Base-by-base conservation (phyloP, 2,797 vertebrate species). In the Tenualosa thibaudeaui region DNA sequence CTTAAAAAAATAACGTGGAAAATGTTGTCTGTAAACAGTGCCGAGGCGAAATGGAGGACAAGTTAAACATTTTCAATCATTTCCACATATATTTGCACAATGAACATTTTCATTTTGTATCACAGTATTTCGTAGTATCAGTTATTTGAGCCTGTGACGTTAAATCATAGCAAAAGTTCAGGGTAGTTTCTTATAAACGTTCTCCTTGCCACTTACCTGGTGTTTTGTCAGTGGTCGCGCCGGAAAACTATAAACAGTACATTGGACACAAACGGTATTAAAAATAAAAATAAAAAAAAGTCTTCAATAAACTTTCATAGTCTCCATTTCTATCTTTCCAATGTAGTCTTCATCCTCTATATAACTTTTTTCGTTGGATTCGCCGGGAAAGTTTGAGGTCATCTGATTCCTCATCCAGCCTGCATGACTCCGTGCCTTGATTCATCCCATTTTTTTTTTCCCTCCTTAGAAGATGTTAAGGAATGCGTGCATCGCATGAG, bases 351-450 rank as follows among this genome's bases (percentile, higher is more conserved):
- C 54, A 56, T 56, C 54, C 19, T 56, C 6, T 22, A 19, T 22
- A 19, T 56, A 5, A 19, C 68, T 17, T 71, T 71, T 37, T 71
- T 71, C 68, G 31, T 71, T 31, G 12, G 31, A 71, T 22, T 78
- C 71, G 15, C 40, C 58, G 86, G 65, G 65, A 85, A 88, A 87
- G 84, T 86, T 82, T 81, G 84, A 81, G 81, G 89, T 89, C 89
- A 86, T 84, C 88, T 87, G 83, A 88, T 86, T 87, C 85, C 83
- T 85, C 24, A 81, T 46, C 40, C 71, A 78, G 71, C 37, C 71
- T 78, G 71, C 71, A 78, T 78, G 71, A 78, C 71, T 78, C 71
- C 71, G 71, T 78, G 71, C 17, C 40, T 78, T 78, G 71, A 78
- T 78, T 46, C 71, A 78, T 78, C 71, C 71, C 71, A 43, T 78